Percentiles rank a stretch among this genome's conserved stretches.
Conservation (phyloP, 2,113 vertebrate genomes). For the Promerops cafer region DNA sequence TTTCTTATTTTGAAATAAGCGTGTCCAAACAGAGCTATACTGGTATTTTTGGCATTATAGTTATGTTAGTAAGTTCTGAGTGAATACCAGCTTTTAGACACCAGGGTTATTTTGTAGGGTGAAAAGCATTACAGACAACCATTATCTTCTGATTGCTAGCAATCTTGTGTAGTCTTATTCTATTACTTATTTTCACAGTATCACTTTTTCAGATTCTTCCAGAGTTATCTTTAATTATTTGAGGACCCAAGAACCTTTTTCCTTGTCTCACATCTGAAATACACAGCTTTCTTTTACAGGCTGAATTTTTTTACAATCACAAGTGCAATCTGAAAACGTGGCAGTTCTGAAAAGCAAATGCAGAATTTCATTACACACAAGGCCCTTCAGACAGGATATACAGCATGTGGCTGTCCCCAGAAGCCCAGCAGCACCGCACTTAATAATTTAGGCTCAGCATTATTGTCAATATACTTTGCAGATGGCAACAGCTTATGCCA, state of each 20-base stretch:
- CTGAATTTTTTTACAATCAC: not conserved
- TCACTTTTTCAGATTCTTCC: not conserved
- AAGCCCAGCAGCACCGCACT: not conserved
- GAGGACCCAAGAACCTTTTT: not conserved
- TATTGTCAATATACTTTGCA: slow-evolving; percentile 6
- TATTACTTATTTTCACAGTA: not conserved
- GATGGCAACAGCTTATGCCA: not conserved
- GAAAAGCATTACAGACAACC: not conserved
- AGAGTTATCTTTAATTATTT: not conserved
- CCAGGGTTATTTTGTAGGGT: not conserved
- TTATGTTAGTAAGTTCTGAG: not conserved
- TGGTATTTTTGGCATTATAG: not conserved
- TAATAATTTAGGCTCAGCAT: not conserved
- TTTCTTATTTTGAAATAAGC: not conserved
- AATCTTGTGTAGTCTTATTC: not conserved
- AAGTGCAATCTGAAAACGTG: not conserved
- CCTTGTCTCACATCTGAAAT: not conserved
- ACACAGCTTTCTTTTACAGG: not conserved
- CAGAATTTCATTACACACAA: not conserved
- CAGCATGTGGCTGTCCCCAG: not conserved
- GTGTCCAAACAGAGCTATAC: not conserved
- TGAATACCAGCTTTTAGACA: not conserved
- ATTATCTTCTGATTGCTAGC: not conserved
- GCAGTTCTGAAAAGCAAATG: not conserved
- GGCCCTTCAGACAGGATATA: not conserved